A percentile compares a stretch with the other conserved stretches of the same genome.
Conservation (phyloP, 2,797 vertebrate species). For the Euthynnus affinis region DNA sequence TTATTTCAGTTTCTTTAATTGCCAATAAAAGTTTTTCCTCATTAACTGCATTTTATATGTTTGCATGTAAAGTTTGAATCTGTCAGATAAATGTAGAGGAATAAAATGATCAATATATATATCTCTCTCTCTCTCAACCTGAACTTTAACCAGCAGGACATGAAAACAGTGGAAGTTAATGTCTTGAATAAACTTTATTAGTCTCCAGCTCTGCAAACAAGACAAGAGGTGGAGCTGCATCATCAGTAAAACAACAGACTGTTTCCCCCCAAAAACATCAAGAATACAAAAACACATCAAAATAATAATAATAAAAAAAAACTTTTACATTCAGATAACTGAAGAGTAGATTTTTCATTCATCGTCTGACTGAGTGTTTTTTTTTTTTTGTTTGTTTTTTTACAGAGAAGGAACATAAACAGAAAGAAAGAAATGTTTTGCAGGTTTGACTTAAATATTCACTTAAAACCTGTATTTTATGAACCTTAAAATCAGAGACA, state of each 20-base stretch:
- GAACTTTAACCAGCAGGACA: background rate
- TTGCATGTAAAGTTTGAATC: no score
- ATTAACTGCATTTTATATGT: no score
- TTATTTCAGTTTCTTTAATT: no score
- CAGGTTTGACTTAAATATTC: background rate
- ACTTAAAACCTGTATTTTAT: background rate
- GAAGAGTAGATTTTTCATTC: background rate
- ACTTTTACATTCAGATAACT: conserved; percentile 37
- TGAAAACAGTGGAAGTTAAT: background rate
- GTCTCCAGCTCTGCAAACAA: conserved; percentile 20
- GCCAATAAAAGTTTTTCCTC: no score
- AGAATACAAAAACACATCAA: conserved; percentile 33
- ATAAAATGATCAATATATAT: no score
- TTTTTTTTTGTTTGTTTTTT: no score
- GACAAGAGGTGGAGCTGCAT: background rate
- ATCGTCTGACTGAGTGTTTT: background rate
- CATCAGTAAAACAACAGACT: background rate
- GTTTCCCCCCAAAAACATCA: background rate
- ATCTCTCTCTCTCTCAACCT: no score
- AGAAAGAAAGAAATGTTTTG: no score
- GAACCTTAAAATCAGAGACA: background rate
- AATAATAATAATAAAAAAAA: conserved; percentile 43
- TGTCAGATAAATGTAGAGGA: no score
- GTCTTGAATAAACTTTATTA: conserved; percentile 58
- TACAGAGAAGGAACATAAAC: background rate